These are phyloP conservation scores for Scolopax rusticola DNA, from an alignment of 2,797 vertebrate species.

Conservation along the genomic window DNA sequence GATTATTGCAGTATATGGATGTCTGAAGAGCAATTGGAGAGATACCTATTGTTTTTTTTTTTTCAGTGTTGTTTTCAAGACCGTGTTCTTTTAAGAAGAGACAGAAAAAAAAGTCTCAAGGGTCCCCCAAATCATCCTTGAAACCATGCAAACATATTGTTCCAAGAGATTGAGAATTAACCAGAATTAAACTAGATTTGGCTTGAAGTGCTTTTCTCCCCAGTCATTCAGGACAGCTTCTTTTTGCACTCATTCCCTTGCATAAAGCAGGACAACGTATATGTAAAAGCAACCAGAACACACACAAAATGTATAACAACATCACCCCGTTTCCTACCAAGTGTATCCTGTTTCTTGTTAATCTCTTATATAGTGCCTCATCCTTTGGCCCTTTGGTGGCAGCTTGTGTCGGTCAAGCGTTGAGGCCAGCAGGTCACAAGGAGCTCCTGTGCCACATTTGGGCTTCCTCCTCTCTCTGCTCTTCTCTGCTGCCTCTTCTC, in stretches of 20 bases:
- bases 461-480: background rate
- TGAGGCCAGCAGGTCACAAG: background rate
- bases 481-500: background rate
- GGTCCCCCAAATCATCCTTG: background rate
- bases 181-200: background rate
- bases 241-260: background rate
- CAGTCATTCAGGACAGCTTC: background rate
- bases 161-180: background rate
- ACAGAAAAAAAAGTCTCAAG: background rate
- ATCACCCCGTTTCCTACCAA: background rate
- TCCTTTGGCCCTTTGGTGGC: background rate
- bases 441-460: background rate
- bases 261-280: accelerated
- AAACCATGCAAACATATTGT: background rate
- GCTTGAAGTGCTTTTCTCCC: background rate
- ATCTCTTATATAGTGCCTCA: background rate
- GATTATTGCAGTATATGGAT: background rate
- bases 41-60: background rate
- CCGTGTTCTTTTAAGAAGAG: background rate
- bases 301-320: background rate
- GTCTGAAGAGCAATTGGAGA: background rate
- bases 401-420: background rate
- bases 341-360: background rate
- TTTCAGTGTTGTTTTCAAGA: background rate
- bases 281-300: background rate